Base-by-base conservation (phyloP, 37 sponge, comb jelly and placozoan species). In the Cliona cf. orientalis region DNA sequence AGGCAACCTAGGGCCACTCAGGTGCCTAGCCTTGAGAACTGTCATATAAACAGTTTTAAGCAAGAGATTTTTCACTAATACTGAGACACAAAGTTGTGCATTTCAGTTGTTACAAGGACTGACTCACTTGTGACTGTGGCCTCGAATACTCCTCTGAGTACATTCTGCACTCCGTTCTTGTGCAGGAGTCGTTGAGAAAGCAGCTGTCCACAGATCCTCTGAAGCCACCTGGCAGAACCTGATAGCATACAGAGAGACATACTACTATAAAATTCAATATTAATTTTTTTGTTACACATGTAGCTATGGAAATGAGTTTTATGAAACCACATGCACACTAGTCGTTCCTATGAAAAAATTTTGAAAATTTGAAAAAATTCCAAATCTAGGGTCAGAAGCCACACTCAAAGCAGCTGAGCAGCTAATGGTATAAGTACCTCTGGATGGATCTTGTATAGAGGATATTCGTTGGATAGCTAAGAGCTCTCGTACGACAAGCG, bases 121-220 rank as follows among this genome's bases (percentile, higher is more conserved):
- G 33, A 42, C 39, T 36, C 5, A 22, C 37, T 69, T 45, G 79
- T 73, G 49, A 7, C 31, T n/a, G 72, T 63, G 21, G 74, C 46
- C 28, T 78, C 80, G 39, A 87, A 56, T 46, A 90, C 78, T 0
- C 85, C 95, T 26, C 41, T 39, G 11, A 91, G 29, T 25, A 91
- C 79, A 72, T 69, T 53, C 17, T 74, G 58, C 5, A 95, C 76
- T 58, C 95, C 95, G 64, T 85, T 84, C 46, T 61, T 58, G 28
- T 84, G 56, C 82, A 95, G 70, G 17, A 95, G 86, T 57, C 80
- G 29, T 37, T 80, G 70, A 36, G 95, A 91, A 34, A 95, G 74
- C 56, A 91, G 69, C 75, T 56, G 42, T 29, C 95, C 95, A 80
- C 95, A 91, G 0, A 75, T 75, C 46, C 34, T 73, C 23, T 53